Evolutionary conservation across 2,888 invertebrate genomes (phyloP).

Genomic region (Zygaena filipendulae): DNA sequence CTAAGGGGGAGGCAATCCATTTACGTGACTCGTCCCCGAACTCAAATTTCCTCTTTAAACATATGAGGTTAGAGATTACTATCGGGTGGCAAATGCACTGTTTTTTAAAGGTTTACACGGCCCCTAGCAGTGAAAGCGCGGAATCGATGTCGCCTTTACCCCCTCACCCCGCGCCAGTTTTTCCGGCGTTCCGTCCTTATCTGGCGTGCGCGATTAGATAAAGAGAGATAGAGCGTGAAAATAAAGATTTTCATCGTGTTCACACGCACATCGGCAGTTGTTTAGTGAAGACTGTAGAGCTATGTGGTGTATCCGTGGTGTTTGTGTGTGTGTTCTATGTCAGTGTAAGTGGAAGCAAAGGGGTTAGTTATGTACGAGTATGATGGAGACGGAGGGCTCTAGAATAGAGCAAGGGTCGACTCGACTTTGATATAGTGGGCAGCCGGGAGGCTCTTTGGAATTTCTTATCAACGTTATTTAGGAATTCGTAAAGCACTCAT

Average conservation of each 20-base stretch:
- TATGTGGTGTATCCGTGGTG: conserved; percentile 41
- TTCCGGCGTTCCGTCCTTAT: conserved; percentile 68
- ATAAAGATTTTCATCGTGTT: conserved; percentile 70
- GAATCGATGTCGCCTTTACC: conserved; percentile 70
- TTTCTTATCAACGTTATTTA: no score
- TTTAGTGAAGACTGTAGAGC: conserved; percentile 44
- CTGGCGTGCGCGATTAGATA: conserved; percentile 66
- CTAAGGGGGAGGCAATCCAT: conserved; percentile 69
- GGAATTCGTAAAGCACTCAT: no score
- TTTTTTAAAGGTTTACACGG: conserved; percentile 68
- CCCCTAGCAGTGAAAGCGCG: conserved; percentile 70
- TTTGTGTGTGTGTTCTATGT: conserved; percentile 24
- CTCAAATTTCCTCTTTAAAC: conserved; percentile 52
- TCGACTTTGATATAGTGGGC: conserved; percentile 34
- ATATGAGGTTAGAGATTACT: conserved; percentile 57
- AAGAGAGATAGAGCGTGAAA: conserved; percentile 70
- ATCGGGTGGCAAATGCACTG: conserved; percentile 58
- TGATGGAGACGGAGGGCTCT: conserved; percentile 36
- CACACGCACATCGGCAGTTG: conserved; percentile 58
- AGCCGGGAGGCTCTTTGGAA: no score
- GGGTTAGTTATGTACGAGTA: conserved; percentile 33
- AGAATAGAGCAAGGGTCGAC: conserved; percentile 52
- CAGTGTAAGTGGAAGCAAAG: conserved; percentile 30
- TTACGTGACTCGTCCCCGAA: conserved; percentile 44
- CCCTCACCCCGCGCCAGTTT: conserved; percentile 65